Conservation (phyloP, 2,113 vertebrate genomes). For the Aviceda subcristata region DNA sequence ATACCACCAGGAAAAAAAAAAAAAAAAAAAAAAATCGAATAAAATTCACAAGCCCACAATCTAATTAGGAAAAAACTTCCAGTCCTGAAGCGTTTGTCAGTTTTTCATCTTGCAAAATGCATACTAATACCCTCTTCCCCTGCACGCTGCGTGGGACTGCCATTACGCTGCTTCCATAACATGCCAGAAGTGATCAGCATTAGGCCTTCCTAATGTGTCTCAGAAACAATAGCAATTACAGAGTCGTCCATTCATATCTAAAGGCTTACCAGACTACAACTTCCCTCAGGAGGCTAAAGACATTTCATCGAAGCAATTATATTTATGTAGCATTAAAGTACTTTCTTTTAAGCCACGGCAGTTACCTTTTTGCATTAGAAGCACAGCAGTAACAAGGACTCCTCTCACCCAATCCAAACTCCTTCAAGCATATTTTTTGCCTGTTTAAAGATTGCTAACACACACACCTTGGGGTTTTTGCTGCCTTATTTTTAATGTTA, state of each 20-base stretch:
- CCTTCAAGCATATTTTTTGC: not conserved
- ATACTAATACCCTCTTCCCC: not conserved
- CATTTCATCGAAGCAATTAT: conserved; percentile 64
- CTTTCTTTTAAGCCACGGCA: not conserved
- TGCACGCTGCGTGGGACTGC: not conserved
- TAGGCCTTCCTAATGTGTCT: conserved; percentile 38
- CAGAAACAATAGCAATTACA: conserved; percentile 58
- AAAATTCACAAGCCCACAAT: not conserved
- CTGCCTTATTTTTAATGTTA: conserved; percentile 3
- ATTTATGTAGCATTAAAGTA: conserved; percentile 50
- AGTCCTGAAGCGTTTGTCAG: conserved; percentile 1
- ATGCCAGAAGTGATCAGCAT: conserved; percentile 41
- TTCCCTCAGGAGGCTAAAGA: conserved; percentile 60
- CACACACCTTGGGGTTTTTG: not conserved
- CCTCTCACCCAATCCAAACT: not conserved
- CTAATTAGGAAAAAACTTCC: conserved; percentile 22
- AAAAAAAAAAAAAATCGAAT: not conserved
- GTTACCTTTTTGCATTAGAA: not conserved
- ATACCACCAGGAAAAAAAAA: not conserved
- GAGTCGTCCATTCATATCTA: conserved; percentile 55
- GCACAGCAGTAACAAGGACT: not conserved
- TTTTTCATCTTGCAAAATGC: not conserved
- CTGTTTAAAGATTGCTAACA: conserved; percentile 12
- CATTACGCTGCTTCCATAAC: not conserved
- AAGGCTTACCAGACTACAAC: conserved; percentile 49